These are phyloP conservation scores for Scelioninae gen. 1 DNA, from an alignment of 2,888 invertebrate genomes.

Conservation along the genomic window DNA sequence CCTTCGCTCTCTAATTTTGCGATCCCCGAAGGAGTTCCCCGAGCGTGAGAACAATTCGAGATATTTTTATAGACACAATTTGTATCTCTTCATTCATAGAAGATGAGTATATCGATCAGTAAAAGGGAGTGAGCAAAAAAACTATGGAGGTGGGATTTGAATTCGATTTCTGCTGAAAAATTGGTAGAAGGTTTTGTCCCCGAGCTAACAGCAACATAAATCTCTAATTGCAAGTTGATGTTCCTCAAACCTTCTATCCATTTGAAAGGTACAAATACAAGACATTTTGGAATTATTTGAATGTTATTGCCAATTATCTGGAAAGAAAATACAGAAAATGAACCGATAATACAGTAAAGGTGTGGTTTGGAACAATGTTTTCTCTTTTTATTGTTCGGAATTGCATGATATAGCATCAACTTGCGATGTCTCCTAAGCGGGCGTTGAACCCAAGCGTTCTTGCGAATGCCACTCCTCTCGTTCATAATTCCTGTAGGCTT, in stretches of 20 bases:
- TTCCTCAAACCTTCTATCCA: no score
- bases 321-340: not conserved
- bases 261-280: no score
- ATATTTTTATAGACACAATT: no score
- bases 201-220: no score
- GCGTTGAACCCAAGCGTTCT: conserved; percentile 68
- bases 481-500: conserved; percentile 73
- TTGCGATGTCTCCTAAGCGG: conserved; percentile 63
- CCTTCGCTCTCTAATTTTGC: conserved; percentile 56
- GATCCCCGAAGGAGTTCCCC: conserved; percentile 38
- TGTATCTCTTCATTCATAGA: not conserved
- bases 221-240: no score
- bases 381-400: conserved; percentile 56
- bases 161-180: no score
- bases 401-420: conserved; percentile 56
- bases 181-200: no score
- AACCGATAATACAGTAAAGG: conserved; percentile 2
- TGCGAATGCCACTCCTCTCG: conserved; percentile 67
- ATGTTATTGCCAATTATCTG: no score
- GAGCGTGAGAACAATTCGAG: conserved; percentile 46
- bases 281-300: not conserved
- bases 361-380: conserved; percentile 34
- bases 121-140: no score
- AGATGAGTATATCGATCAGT: no score
- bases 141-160: no score